phyloP scores from a whole-genome alignment of 2,797 vertebrate species.

The Spea hammondii region DNA sequence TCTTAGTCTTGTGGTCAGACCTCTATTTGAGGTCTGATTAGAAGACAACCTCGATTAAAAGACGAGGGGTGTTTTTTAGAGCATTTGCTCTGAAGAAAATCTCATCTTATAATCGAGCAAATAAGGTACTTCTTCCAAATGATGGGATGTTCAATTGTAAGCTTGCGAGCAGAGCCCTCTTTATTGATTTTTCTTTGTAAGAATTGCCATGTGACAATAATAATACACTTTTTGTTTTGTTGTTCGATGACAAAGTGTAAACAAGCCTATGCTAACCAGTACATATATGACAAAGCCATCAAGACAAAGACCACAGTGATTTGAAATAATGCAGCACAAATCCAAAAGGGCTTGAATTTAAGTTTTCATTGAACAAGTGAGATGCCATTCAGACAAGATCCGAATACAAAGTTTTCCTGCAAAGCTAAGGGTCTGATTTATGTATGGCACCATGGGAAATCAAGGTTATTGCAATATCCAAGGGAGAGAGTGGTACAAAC shows the following conservation, averaged over 20 bases:
- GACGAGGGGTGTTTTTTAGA: no score
- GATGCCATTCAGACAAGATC: conserved; percentile 28
- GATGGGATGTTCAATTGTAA: no score
- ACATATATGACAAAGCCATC: conserved; percentile 26
- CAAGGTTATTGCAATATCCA: conserved; percentile 35
- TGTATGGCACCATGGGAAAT: conserved; percentile 43
- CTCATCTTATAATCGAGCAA: no score
- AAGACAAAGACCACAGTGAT: conserved; percentile 29
- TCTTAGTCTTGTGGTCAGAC: no score
- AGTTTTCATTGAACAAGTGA: conserved; percentile 19
- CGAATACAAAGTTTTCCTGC: conserved; percentile 39
- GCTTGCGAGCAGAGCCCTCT: no score
- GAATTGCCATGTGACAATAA: neutral
- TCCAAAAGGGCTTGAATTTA: conserved; percentile 37
- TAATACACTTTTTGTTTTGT: neutral
- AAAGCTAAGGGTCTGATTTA: conserved; percentile 34
- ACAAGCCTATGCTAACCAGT: conserved; percentile 28
- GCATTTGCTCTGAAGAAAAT: no score
- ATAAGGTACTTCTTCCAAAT: no score
- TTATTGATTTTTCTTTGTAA: no score
- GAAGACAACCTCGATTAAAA: no score
- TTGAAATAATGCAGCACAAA: conserved; percentile 26
- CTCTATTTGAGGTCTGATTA: no score
- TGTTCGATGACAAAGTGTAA: conserved; percentile 19
- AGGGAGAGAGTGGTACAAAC: conserved; percentile 4